Evolutionary conservation across 2,113 vertebrate species (phyloP), one percentile per base, ranked within the genome.

Genomic region (Nothocercus nigrocapillus): DNA sequence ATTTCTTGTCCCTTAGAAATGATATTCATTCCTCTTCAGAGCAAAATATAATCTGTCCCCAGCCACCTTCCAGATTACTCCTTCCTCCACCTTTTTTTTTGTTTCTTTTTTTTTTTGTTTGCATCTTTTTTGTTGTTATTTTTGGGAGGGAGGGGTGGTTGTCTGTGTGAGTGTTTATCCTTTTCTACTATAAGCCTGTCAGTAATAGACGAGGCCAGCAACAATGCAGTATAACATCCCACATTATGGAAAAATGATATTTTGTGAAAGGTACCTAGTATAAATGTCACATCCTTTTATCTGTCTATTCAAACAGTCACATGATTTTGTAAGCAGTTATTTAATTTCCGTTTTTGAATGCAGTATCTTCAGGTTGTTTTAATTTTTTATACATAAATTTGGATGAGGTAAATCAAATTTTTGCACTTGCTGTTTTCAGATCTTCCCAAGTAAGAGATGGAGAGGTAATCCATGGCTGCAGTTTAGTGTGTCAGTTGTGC

Each of bases 11-110:
- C 67, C 7, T 82, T 69, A 76, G 45, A 78, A 24, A 18, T 73
- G 58, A 94, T 85, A 84, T 18, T 30, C 38, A 45, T 68, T 76
- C 30, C 53, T 79, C 73, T 89, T 69, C 74, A 87, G 59, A 79
- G 70, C 10, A 85, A 89, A 84, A 86, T 63, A 25, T 13, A 90
- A 34, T 74, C 58, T 79, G 19, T 59, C 7, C 19, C 15, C 24
- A 86, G 0, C 1, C 15, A 81, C 5, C 6, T 54, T 36, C 76
- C 38, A 66, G 40, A 44, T 83, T 84, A 62, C 40, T 69, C 7
- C 42, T 76, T 86, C 17, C 4, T 8, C 27, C 54, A 22, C 15
- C 28, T 66, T 75, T 4, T 30, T 47, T 42, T 30, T 61, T 69
- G 17, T 73, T 83, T 49, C 20, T 30, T 53, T 47, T 30, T 53